These are phyloP conservation scores for Hylyphantes graminicola DNA, from an alignment of 1,140 invertebrate genomes.

Conservation along the genomic window DNA sequence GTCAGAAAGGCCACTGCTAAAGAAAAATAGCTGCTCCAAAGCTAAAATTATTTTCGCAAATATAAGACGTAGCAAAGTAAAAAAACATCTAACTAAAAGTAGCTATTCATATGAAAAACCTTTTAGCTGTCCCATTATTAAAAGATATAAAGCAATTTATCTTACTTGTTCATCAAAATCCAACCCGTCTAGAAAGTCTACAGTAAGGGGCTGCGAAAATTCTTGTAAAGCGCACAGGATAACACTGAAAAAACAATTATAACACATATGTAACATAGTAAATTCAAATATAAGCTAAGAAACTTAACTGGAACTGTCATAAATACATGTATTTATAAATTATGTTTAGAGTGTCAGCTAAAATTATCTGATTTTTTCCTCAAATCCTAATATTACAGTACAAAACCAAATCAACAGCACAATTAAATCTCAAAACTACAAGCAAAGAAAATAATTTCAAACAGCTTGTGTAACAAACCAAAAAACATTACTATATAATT, in stretches of 20 bases:
- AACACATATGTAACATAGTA: background rate
- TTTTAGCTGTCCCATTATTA: slow-evolving; percentile 63
- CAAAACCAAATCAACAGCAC: too few relatives aligned
- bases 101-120: background rate
- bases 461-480: too few relatives aligned
- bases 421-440: too few relatives aligned
- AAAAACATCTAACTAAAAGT: background rate
- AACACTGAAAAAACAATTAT: slow-evolving; percentile 70
- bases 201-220: slow-evolving; percentile 85
- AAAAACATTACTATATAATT: too few relatives aligned
- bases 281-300: background rate
- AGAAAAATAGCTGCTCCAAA: slow-evolving; percentile 92
- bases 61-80: background rate
- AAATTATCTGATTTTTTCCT: too few relatives aligned
- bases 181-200: slow-evolving; percentile 80
- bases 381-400: too few relatives aligned
- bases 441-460: too few relatives aligned
- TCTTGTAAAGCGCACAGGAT: slow-evolving; percentile 87
- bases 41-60: slow-evolving; percentile 68
- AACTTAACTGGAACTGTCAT: background rate
- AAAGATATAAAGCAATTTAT: slow-evolving; percentile 38
- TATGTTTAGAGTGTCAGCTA: too few relatives aligned
- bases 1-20: slow-evolving; percentile 88
- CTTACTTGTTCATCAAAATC: slow-evolving; percentile 77
- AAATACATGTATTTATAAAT: too few relatives aligned